Conservation (phyloP, 2,113 vertebrate genomes). For the Amphiprion ocellaris region DNA sequence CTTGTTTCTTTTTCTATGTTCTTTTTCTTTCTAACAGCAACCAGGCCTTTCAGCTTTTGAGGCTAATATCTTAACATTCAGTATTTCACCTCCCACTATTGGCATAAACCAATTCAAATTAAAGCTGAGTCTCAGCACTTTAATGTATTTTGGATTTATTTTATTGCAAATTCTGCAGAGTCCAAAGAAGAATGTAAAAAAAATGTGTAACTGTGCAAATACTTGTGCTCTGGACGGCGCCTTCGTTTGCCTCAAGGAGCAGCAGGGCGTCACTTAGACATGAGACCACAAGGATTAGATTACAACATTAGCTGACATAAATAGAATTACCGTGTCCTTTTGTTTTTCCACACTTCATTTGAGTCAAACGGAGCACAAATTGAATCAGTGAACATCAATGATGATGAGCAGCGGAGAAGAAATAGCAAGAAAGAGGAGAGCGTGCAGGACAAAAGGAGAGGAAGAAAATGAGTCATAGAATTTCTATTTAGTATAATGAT, state of each 20-base stretch:
- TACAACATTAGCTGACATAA: not conserved
- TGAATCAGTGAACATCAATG: conserved; percentile 1
- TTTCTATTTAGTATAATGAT: conserved; percentile 60
- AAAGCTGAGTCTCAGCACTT: not conserved
- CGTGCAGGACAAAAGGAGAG: conserved; percentile 25
- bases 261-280: not conserved
- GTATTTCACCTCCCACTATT: not conserved
- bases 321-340: conserved; percentile 4
- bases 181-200: not conserved
- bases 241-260: not conserved
- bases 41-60: not conserved
- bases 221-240: not conserved
- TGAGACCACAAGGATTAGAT: not conserved
- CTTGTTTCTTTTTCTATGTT: not conserved
- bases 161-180: not conserved
- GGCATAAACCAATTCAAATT: not conserved
- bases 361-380: not conserved
- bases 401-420: not conserved
- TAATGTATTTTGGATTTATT: not conserved
- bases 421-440: not conserved
- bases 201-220: not conserved
- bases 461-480: conserved; percentile 41
- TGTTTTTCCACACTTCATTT: conserved; percentile 12
- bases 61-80: not conserved
- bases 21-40: not conserved